Conservation (phyloP, 2,113 vertebrate species). For the Thunnus maccoyii region DNA sequence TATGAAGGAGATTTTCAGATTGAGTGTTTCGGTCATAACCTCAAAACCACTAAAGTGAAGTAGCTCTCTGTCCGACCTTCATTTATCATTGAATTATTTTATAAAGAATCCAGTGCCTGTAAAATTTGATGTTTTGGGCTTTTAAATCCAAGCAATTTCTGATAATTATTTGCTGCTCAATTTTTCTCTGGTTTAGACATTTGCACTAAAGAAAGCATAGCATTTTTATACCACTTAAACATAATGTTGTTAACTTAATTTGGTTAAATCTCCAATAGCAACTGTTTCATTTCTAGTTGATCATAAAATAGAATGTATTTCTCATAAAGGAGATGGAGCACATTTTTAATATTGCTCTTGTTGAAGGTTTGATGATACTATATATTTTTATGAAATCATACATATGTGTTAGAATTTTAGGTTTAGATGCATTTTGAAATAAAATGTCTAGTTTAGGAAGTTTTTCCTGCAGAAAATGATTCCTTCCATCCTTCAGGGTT, state of each 20-base stretch:
- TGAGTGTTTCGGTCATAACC: constrained; percentile 3
- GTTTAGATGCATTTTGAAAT: constrained; percentile 16
- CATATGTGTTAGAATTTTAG: constrained; percentile 20
- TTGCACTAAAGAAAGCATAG: constrained; percentile 56
- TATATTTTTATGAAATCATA: constrained; percentile 47
- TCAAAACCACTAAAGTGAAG: constrained; percentile 40
- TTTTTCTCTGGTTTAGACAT: constrained; percentile 42
- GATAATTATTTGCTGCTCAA: constrained; percentile 46
- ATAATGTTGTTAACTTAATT: constrained; percentile 11
- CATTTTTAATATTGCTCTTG: constrained; percentile 22
- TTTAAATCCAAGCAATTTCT: constrained; percentile 31
- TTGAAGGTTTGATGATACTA: constrained; percentile 18
- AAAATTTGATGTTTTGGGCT: constrained; percentile 35
- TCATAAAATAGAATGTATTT: constrained; percentile 61
- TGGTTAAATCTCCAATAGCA: constrained; percentile 11
- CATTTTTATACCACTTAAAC: constrained; percentile 40
- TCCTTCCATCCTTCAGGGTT: constrained; percentile 28
- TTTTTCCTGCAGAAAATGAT: constrained; percentile 2
- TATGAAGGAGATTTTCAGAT: constrained; percentile 25
- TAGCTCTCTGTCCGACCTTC: constrained; percentile 16
- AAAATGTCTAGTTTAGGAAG: neutral
- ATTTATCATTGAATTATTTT: constrained; percentile 37
- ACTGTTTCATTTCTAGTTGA: constrained; percentile 29
- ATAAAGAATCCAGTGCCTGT: constrained; percentile 71
- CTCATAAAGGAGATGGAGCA: constrained; percentile 14